A percentile compares a stretch with the other conserved stretches of the same genome.
These are phyloP conservation scores for Sclerurus mexicanus DNA, from an alignment of 2,113 vertebrate species.

Conservation along the genomic window DNA sequence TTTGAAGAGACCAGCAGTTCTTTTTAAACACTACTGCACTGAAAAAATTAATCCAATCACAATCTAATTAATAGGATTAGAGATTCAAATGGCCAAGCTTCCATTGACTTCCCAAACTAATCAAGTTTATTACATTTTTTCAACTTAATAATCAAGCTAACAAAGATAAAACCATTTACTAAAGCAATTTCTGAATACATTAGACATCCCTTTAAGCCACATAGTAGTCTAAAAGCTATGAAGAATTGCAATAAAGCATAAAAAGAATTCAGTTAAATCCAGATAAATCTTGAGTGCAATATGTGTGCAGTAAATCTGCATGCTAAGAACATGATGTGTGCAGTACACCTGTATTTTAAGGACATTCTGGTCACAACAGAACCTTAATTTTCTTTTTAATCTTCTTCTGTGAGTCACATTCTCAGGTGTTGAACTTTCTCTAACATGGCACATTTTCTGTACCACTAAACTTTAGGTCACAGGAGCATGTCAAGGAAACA, in stretches of 20 bases:
- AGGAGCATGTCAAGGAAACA: neutral
- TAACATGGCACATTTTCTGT: neutral
- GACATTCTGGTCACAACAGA: neutral
- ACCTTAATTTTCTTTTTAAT: too few species aligned
- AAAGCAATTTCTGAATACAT: conserved; percentile 32
- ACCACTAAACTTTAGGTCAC: neutral
- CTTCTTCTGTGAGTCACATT: neutral
- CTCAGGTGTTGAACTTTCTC: neutral
- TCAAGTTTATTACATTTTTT: conserved; percentile 45
- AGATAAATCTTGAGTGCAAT: neutral
- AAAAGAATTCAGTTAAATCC: neutral
- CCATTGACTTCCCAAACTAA: conserved; percentile 29
- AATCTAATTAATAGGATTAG: conserved; percentile 55
- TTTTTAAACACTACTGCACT: neutral
- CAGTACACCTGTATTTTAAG: neutral
- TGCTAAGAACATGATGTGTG: neutral
- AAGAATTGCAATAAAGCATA: neutral
- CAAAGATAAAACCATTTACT: conserved; percentile 42
- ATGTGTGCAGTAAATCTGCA: neutral
- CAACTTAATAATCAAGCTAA: conserved; percentile 46
- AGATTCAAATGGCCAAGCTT: conserved; percentile 23
- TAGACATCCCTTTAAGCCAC: conserved; percentile 10
- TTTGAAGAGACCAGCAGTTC: neutral
- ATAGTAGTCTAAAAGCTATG: neutral
- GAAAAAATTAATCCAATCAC: conserved; percentile 46